Evolutionary conservation across 2,113 vertebrate genomes (phyloP).

Genomic region (Plecotus auritus): DNA sequence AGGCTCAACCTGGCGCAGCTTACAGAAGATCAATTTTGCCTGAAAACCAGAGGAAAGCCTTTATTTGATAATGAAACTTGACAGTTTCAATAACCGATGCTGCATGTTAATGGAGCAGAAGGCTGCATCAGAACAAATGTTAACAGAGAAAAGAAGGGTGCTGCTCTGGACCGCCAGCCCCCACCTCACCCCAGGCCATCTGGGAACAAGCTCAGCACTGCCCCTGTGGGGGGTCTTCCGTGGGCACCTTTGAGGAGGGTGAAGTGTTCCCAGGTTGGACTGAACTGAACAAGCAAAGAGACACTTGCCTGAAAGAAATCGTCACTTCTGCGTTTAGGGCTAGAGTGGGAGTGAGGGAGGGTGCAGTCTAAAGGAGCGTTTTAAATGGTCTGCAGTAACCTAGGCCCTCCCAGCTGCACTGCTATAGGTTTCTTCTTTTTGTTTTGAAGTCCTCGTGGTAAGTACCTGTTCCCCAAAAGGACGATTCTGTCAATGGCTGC

Average conservation of each 20-base stretch:
- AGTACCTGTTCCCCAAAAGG: conserved; percentile 89
- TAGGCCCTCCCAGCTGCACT: not conserved
- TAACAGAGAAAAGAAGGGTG: not conserved
- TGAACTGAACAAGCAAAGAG: not conserved
- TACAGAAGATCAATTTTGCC: not conserved
- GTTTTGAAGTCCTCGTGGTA: not conserved
- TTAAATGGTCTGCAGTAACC: not conserved
- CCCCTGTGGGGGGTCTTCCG: not conserved
- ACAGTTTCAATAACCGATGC: not conserved
- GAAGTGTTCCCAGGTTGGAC: not conserved
- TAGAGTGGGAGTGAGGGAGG: not conserved
- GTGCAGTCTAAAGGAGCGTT: not conserved
- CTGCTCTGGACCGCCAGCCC: not conserved
- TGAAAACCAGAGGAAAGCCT: not conserved
- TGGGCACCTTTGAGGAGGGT: not conserved
- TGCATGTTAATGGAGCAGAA: not conserved
- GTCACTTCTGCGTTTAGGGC: not conserved
- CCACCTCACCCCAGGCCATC: rapidly evolving
- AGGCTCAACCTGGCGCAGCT: not conserved
- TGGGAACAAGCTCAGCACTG: not conserved
- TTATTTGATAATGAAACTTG: not conserved
- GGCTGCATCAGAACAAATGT: not conserved
- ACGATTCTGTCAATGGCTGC: conserved; percentile 83
- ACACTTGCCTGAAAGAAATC: not conserved
- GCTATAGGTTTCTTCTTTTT: not conserved